phyloP scores from a whole-genome alignment of 2,888 invertebrate genomes.

The Caenorhabditis wallacei region DNA sequence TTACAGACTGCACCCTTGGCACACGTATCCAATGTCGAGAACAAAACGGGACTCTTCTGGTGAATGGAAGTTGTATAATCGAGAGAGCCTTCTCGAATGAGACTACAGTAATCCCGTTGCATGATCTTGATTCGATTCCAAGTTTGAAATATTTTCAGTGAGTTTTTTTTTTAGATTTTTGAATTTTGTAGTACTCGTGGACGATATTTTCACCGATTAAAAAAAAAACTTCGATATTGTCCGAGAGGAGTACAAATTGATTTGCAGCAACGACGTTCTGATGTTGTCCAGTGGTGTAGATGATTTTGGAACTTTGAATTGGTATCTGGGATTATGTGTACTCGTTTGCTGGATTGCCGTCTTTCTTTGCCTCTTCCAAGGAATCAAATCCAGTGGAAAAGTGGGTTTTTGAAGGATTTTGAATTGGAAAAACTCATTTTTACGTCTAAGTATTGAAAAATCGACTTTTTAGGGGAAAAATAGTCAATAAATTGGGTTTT shows the following conservation, averaged over 20 bases:
- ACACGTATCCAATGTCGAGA: conserved; percentile 76
- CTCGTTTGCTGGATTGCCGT: conserved; percentile 90
- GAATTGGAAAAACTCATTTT: conserved; percentile 4
- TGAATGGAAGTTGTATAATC: conserved; percentile 80
- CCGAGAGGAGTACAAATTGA: too few species aligned
- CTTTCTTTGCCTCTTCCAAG: conserved; percentile 89
- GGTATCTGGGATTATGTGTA: conserved; percentile 89
- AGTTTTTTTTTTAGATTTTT: conserved; percentile 43
- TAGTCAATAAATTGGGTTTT: too few species aligned
- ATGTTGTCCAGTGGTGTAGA: conserved; percentile 79
- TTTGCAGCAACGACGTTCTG: conserved; percentile 81
- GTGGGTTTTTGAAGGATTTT: conserved; percentile 81
- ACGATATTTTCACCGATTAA: too few species aligned
- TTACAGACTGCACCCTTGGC: conserved; percentile 79
- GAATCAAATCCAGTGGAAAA: conserved; percentile 90
- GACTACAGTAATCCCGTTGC: conserved; percentile 58
- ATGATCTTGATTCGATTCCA: conserved; percentile 83
- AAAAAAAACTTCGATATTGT: too few species aligned
- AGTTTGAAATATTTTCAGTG: conserved; percentile 85
- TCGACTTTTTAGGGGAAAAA: too few species aligned
- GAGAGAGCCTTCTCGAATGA: conserved; percentile 47
- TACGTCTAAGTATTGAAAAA: too few species aligned
- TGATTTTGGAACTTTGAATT: conserved; percentile 83
- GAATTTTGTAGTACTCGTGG: background rate
- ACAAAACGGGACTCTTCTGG: conserved; percentile 79